Percentiles rank a stretch among this genome's conserved stretches.
These are phyloP conservation scores for Acanthornis magna DNA, from an alignment of 2,797 vertebrate genomes.

Conservation along the genomic window DNA sequence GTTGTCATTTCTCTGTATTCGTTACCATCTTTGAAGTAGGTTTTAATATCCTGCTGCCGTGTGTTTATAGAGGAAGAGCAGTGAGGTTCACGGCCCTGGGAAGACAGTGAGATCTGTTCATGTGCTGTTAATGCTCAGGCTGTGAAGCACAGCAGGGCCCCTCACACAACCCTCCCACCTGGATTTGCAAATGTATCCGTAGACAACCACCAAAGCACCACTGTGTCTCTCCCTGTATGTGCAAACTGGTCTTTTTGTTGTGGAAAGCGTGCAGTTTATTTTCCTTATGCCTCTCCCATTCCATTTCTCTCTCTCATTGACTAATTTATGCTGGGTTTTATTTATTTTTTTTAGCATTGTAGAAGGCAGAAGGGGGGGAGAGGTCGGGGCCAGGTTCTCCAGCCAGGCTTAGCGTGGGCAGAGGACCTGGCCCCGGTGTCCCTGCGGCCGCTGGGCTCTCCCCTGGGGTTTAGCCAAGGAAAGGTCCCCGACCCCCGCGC, in stretches of 20 bases:
- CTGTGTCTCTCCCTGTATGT: not conserved
- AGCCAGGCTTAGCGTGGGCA: accelerated
- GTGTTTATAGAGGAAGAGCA: slow-evolving; percentile 80
- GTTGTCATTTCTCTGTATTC: slow-evolving; percentile 82
- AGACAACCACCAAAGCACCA: not conserved
- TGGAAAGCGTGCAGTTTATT: slow-evolving; percentile 34
- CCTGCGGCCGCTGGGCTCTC: not conserved
- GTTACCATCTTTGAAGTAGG: slow-evolving; percentile 79
- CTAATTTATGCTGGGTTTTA: slow-evolving; percentile 58
- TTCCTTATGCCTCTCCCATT: slow-evolving; percentile 51
- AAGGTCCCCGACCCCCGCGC: not conserved
- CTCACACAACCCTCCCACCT: not conserved
- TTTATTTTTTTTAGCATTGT: not conserved
- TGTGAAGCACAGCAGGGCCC: slow-evolving; percentile 68
- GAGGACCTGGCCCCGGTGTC: not conserved
- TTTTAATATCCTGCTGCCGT: slow-evolving; percentile 80
- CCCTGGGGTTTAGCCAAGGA: not conserved
- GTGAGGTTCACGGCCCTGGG: slow-evolving; percentile 71
- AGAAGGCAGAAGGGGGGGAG: not conserved
- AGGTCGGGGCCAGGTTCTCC: not conserved
- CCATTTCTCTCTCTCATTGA: slow-evolving; percentile 59
- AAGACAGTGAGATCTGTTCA: slow-evolving; percentile 71
- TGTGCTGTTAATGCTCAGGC: slow-evolving; percentile 70
- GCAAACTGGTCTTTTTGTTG: slow-evolving; percentile 7
- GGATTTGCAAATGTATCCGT: not conserved